These are phyloP conservation scores for Morpho helenor DNA, from an alignment of 2,888 invertebrate species.

Conservation along the genomic window DNA sequence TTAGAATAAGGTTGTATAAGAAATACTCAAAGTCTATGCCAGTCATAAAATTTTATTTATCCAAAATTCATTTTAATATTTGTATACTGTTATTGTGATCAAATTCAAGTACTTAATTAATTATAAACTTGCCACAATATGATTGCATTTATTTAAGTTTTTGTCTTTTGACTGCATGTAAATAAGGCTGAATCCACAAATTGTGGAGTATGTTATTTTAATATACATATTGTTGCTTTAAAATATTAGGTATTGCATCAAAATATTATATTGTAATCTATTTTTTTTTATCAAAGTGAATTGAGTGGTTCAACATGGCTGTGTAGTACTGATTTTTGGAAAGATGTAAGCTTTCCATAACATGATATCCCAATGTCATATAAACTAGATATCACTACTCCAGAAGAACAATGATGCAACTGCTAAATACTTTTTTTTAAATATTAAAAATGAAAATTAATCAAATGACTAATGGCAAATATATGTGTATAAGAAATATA, in stretches of 20 bases:
- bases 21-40: constrained; percentile 26
- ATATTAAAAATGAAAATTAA: too few relatives aligned
- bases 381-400: background rate
- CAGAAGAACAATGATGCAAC: too few relatives aligned
- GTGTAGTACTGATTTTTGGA: constrained; percentile 22
- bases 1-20: constrained; percentile 22
- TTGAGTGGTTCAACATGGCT: constrained; percentile 25
- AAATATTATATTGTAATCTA: constrained; percentile 19
- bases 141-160: constrained; percentile 38
- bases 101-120: constrained; percentile 62
- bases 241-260: constrained; percentile 25
- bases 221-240: constrained; percentile 43
- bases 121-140: constrained; percentile 43
- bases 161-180: constrained; percentile 47
- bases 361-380: background rate
- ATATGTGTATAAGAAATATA: too few relatives aligned
- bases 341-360: too few relatives aligned
- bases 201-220: constrained; percentile 35
- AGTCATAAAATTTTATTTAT: constrained; percentile 25
- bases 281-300: constrained; percentile 5
- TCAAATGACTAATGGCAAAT: too few relatives aligned
- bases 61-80: constrained; percentile 23
- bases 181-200: constrained; percentile 53
- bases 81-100: constrained; percentile 44
- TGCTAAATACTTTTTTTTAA: too few relatives aligned